Percentiles rank a stretch among this genome's conserved stretches.
Evolutionary conservation across 2,113 vertebrate species (phyloP).

Genomic region (Cephalopterus ornatus): DNA sequence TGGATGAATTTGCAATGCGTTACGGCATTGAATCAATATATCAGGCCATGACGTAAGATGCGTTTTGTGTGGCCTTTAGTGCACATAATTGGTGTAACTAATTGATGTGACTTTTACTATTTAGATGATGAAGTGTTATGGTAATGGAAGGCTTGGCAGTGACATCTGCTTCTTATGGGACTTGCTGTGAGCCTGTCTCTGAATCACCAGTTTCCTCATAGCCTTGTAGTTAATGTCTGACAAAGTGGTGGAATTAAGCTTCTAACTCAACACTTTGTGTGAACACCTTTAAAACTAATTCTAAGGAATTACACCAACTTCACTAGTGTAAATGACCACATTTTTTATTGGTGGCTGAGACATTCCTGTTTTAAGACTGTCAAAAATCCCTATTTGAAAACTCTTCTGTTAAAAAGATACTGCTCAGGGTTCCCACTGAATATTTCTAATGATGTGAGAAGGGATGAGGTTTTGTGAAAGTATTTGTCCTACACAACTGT

Average conservation of each 20-base stretch:
- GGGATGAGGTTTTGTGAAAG: background rate
- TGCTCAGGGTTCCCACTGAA: background rate
- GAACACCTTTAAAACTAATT: background rate
- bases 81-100: background rate
- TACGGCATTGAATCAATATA: constrained; percentile 98
- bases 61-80: background rate
- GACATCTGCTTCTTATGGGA: background rate
- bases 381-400: background rate
- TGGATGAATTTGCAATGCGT: constrained; percentile 98
- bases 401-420: background rate
- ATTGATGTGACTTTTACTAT: background rate
- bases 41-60: constrained; percentile 97
- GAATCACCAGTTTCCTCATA: background rate
- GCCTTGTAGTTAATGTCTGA: background rate
- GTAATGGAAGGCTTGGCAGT: background rate
- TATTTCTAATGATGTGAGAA: background rate
- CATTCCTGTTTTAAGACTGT: background rate
- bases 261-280: background rate
- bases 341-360: background rate
- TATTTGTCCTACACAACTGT: background rate
- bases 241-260: background rate
- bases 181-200: background rate
- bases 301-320: background rate
- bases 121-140: background rate
- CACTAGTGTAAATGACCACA: background rate